Conservation (phyloP, 2,888 invertebrate genomes). For the Octodonta nipae region DNA sequence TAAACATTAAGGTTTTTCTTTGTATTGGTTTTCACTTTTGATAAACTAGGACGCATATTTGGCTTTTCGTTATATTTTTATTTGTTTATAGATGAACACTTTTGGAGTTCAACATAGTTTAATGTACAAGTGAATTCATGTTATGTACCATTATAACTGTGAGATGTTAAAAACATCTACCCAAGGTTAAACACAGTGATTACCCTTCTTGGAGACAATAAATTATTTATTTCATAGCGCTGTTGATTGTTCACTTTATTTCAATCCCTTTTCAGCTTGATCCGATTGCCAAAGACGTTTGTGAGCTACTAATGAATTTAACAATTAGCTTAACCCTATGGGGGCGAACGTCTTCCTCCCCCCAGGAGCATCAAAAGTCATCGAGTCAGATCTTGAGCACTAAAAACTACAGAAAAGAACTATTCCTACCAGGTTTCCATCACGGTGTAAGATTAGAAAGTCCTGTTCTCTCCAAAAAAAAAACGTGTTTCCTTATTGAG, state of each 20-base stretch:
- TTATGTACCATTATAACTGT: slow-evolving; percentile 26
- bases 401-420: too few species aligned
- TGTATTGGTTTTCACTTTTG: slow-evolving; percentile 10
- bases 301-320: too few species aligned
- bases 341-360: too few species aligned
- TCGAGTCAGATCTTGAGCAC: too few species aligned
- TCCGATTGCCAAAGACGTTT: too few species aligned
- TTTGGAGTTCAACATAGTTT: slow-evolving; percentile 18
- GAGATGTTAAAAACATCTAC: slow-evolving; percentile 30
- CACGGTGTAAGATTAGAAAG: too few species aligned
- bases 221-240: slow-evolving; percentile 36
- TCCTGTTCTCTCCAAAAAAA: too few species aligned
- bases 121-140: slow-evolving; percentile 25
- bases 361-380: too few species aligned
- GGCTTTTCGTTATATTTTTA: slow-evolving; percentile 9
- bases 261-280: too few species aligned
- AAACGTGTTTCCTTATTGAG: too few species aligned
- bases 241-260: slow-evolving; percentile 5
- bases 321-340: too few species aligned
- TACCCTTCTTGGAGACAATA: slow-evolving; percentile 37
- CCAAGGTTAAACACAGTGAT: slow-evolving; percentile 28
- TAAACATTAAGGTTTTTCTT: slow-evolving; percentile 10
- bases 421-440: too few species aligned
- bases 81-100: slow-evolving; percentile 10
- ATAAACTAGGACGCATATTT: slow-evolving; percentile 8